Percentiles rank a stretch among this genome's conserved stretches.
These are phyloP conservation scores for Thermophis baileyi DNA, from an alignment of 2,113 vertebrate species.

Conservation along the genomic window DNA sequence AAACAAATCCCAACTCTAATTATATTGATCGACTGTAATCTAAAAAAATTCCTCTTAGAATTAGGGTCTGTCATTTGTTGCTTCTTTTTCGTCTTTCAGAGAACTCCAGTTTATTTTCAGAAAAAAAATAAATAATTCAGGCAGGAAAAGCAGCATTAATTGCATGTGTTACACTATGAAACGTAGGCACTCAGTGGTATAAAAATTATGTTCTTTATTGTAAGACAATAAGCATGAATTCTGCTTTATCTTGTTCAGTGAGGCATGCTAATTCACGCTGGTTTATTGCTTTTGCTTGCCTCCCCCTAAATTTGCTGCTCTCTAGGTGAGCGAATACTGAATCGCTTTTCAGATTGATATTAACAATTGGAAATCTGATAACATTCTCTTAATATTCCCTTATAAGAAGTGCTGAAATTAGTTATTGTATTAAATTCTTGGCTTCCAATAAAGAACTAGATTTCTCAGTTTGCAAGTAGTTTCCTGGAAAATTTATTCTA, in stretches of 20 bases:
- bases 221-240: not conserved
- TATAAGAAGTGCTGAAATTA: not conserved
- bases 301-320: not conserved
- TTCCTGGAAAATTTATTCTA: not conserved
- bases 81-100: not conserved
- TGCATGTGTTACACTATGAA: not conserved
- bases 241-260: not conserved
- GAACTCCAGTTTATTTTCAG: not conserved
- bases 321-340: not conserved
- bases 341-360: not conserved
- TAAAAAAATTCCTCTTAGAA: not conserved
- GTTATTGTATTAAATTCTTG: not conserved
- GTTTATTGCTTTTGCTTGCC: not conserved
- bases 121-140: not conserved
- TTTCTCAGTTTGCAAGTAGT: not conserved
- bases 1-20: not conserved
- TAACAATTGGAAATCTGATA: not conserved
- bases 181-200: not conserved
- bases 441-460: accelerated
- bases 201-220: not conserved
- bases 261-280: not conserved
- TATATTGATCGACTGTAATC: not conserved
- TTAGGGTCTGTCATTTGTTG: not conserved
- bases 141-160: not conserved
- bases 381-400: not conserved